phyloP scores from a whole-genome alignment of 2,113 vertebrate species.

The Pterophyllum scalare region DNA sequence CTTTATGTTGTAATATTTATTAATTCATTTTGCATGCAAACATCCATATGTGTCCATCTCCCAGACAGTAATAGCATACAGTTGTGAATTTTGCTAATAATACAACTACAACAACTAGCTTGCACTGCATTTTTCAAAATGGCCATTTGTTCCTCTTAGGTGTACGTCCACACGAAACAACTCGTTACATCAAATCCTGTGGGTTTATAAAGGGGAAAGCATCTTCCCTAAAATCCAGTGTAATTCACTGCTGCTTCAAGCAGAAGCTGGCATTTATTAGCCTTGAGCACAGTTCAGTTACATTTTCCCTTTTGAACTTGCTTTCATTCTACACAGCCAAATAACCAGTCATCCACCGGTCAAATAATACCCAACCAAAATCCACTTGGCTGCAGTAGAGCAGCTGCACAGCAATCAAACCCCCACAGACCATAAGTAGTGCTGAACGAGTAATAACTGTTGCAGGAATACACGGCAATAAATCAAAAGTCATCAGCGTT shows the following conservation, averaged over 20 bases:
- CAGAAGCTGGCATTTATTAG: background rate
- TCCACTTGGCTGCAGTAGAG: slow-evolving; percentile 15
- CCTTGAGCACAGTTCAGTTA: background rate
- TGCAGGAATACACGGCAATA: background rate
- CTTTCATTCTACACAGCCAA: slow-evolving; percentile 22
- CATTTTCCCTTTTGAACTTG: slow-evolving; percentile 4
- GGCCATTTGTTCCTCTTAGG: background rate
- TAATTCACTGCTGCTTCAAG: background rate
- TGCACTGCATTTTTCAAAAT: background rate
- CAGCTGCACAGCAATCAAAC: slow-evolving; percentile 24
- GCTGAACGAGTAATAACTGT: background rate
- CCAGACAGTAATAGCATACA: background rate
- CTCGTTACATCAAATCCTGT: background rate
- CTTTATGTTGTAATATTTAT: too few species aligned
- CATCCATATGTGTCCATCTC: background rate
- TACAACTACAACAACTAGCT: background rate
- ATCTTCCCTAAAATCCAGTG: background rate
- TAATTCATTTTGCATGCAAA: background rate
- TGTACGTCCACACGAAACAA: background rate
- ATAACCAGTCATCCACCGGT: slow-evolving; percentile 21
- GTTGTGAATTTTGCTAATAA: background rate
- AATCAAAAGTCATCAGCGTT: background rate
- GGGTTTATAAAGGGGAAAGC: background rate
- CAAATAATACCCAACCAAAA: slow-evolving; percentile 26
- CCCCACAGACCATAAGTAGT: slow-evolving; percentile 7